Base-by-base conservation (phyloP, 2,797 vertebrate species). In the Pantherophis vulpinus region DNA sequence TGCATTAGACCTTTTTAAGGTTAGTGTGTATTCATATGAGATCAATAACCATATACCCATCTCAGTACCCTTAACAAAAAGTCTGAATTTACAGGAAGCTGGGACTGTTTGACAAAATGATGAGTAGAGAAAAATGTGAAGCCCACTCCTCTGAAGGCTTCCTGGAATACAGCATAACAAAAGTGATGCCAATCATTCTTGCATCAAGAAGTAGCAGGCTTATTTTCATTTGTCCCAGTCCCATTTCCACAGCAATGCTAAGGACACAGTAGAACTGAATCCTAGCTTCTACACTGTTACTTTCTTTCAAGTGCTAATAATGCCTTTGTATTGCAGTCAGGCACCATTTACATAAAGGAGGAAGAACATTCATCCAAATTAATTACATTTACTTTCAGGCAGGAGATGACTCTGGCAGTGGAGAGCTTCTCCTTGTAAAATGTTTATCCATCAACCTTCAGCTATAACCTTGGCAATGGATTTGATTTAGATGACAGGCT, bases 381-480 rank as follows among this genome's bases (percentile, higher is more conserved):
- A 93, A 93, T 93, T 90, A 93, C 20, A 16, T 86, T 92, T 86
- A 63, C 54, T 93, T 91, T 74, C 83, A 74, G 83, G 70, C 61
- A 87, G 55, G 37, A 91, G 61, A 90, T 63, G 83, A 59, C 83
- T 32, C 32, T 23, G 54, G 92, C 60, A 91, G 54, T 90, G 37
- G 29, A 90, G 87, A 89, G 61, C 58, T 74, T 37, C 87, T 70
- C 60, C 54, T 93, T 70, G 89, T 58, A 56, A 93, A 90, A 56
- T 93, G 79, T 93, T 93, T 93, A 87, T 90, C 92, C 86, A 79
- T 87, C 92, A 93, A 66, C 89, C 89, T 93, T 93, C 92, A 93
- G 89, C 60, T 12, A 58, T 93, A 93, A 93, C 60, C 89, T 87
- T 93, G 74, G 59, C 54, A 58, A 56, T 87, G 83, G 89, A 59